Base-by-base conservation (phyloP, 35 echinoderm and acorn worm genomes). In the Acanthaster planci region DNA sequence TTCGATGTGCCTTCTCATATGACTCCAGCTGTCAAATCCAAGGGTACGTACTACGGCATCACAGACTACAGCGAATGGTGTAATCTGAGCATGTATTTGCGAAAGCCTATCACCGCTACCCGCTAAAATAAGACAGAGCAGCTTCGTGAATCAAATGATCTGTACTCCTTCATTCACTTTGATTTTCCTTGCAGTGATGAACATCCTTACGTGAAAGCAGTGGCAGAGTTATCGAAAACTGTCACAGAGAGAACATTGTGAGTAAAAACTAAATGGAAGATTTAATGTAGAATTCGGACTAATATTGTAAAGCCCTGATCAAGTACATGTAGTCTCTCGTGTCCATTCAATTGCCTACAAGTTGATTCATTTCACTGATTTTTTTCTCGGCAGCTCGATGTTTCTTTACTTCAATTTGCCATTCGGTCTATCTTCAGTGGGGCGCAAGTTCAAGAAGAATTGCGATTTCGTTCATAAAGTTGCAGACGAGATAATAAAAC, bases 381-480 rank as follows among this genome's bases (percentile, higher is more conserved):
- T 3, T 7, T 37, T 78, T 78, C 36, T 23, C 16, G 12, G 36
- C 76, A 78, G 76, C 5, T 18, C 21, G 21, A 18, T 39, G 39
- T 17, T 31, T 26, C 76, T 37, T 78, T 18, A 23, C 18, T 78
- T 78, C 39, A 39, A 78, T 37, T 78, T 78, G 32, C 17, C 39
- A 5, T 78, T 37, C 39, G 12, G 31, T 2, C 21, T 78, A 17
- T 37, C 22, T 39, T 19, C 22, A 78, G 31, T 37, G 32, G 76
- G 76, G 17, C 76, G 76, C 35, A 78, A 35, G 39, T 78, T 31
- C 31, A 19, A 31, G 17, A 26, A 78, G 18, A 19, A 16, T 32
- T 78, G 76, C 35, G 76, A 78, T 31, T 78, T 31, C 36, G 76
- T 78, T 37, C 76, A 78, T 39, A 32, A 78, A 4, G 76, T 78